Evolutionary conservation across 2,888 invertebrate species (phyloP).

Genomic region (Agrochola circellaris): DNA sequence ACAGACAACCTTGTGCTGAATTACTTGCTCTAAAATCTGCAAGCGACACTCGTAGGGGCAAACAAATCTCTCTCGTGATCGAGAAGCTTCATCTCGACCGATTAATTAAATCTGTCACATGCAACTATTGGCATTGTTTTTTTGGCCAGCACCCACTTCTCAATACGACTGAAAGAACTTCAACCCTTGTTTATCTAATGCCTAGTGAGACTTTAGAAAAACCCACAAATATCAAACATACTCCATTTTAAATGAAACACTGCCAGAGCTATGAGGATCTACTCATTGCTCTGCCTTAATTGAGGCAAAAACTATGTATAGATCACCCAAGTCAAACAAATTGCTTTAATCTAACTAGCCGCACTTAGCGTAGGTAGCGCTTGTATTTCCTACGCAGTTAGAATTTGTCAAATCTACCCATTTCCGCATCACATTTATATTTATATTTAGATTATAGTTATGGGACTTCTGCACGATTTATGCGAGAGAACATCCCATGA

Average conservation of each 20-base stretch:
- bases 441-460: conserved; percentile 42
- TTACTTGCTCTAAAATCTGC: conserved; percentile 72
- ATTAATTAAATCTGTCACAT: conserved; percentile 54
- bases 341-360: conserved; percentile 22
- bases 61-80: conserved; percentile 38
- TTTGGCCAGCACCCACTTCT: conserved; percentile 62
- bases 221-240: not conserved
- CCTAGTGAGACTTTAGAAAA: conserved; percentile 10
- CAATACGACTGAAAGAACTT: conserved; percentile 52
- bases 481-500: conserved; percentile 61
- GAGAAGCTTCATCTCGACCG: conserved; percentile 44
- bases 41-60: conserved; percentile 42
- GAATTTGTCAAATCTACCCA: conserved; percentile 20
- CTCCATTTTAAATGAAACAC: conserved; percentile 17
- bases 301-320: conserved; percentile 32
- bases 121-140: conserved; percentile 65
- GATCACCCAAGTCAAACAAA: conserved; percentile 41
- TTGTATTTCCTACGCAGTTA: conserved; percentile 30
- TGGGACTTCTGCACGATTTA: conserved; percentile 57
- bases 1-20: conserved; percentile 78
- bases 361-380: conserved; percentile 17
- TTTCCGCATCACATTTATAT: conserved; percentile 45
- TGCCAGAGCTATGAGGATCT: conserved; percentile 14
- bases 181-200: conserved; percentile 41
- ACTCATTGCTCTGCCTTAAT: conserved; percentile 36